Evolutionary conservation across 1,140 invertebrate genomes (phyloP), one percentile per base, ranked within the genome.

Genomic region (Drosophila nigromelanica): DNA sequence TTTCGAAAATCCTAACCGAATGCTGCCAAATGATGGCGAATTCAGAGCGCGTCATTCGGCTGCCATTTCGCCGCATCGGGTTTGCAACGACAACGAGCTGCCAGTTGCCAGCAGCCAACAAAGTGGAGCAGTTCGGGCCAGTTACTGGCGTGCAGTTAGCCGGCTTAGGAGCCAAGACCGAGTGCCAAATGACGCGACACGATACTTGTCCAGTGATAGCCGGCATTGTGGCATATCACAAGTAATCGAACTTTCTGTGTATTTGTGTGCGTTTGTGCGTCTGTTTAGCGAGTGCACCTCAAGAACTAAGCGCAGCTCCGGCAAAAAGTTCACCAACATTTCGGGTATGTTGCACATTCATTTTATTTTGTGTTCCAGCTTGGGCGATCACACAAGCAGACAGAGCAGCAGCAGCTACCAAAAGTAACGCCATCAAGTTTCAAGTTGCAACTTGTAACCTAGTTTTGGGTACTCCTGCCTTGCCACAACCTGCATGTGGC

Each of bases 381-480:
- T 42, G 33, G 14, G 24, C 18, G 50, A 27, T 7, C 21, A 10
- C 35, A 42, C 24, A 39, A 30, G 24, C 37, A 27, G 18, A 33
- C 43, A 24, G 33, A 33, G 59, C 48, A 70, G 51, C 12, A 52
- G 10, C 37, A 43, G 56, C 39, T 63, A 45, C 43, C 45, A 45
- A 78, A 71, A 74, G 40, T 60, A 54, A 67, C 43, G 43, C 50
- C 77, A 56, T 52, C 33, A 47, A 66, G 70, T 74, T 85, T 81
- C 45, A 74, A 69, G 76, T 82, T 87, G 74, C 68, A 78, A 76
- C 68, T 80, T 89, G 72, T 87, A 86, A 86, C 82, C 82, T 76
- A 89, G 60, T 87, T 86, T 69, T 64, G 15, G 43, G 11, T 43
- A 55, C 61, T 64, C 68, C 40, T 68, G 55, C 55, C 62, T 59